Evolutionary conservation across 2,113 vertebrate species (phyloP), one percentile per base, ranked within the genome.

Genomic region (Glaucidium brasilianum): DNA sequence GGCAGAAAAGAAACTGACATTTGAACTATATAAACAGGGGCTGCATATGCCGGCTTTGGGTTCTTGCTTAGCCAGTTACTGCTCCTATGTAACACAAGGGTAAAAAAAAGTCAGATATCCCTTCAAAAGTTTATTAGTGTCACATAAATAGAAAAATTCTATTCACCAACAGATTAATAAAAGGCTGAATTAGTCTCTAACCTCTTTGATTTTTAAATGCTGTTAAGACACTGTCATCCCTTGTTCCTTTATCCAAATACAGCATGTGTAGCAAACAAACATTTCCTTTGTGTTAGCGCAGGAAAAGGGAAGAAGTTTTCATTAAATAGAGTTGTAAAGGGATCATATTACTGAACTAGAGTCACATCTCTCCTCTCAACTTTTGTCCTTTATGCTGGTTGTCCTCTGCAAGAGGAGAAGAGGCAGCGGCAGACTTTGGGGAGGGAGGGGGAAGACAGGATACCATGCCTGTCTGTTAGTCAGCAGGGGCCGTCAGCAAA

Each of bases 1-100:
- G 90, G 96, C 93, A 96, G 84, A 97, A 97, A 96, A 97, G 76
- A 94, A 97, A 97, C 29, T 86, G 92, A 87, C 93, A 76, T 96
- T 96, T 92, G 76, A 93, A 92, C 95, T 91, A 86, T 80, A 96
- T 95, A 97, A 98, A 94, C 94, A 96, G 80, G 66, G 89, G 43
- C 52, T 97, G 92, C 83, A 83, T 69, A 74, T 76, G 67, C 59
- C 45, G 43, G 87, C n/a, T 50, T 43, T 50, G 26, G 34, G 55
- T 71, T 74, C 76, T 80, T 72, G 81, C 88, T 92, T 66, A 95
- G 76, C 72, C 83, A 32, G 86, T 78, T 90, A 80, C 63, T 93
- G 88, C 88, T 96, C 88, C 96, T 56, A 30, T 0, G 1, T 35
- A 85, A 55, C 19, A 50, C 19, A 75, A 86, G 74, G 53, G 59